Conservation (phyloP, 1,140 invertebrate genomes). For the Monomorium pharaonis region DNA sequence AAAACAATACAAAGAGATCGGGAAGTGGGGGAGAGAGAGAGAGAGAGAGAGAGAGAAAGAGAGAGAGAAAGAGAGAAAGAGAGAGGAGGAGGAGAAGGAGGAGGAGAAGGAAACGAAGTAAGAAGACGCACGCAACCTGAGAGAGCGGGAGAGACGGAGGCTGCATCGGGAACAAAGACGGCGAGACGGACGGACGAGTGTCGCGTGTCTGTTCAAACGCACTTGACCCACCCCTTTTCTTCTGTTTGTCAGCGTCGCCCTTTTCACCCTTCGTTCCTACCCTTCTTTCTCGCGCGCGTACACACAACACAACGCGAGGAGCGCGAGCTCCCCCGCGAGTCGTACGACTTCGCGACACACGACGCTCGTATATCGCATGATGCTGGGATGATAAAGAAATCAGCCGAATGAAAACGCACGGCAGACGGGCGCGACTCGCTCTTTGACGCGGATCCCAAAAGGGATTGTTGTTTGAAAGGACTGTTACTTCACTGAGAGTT, state of each 20-base stretch:
- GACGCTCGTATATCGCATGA: neutral
- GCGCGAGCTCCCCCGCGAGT: conserved; percentile 24
- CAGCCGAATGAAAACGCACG: conserved; percentile 17
- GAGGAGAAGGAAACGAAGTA: conserved; percentile 36
- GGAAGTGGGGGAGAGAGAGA: no score
- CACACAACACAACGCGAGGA: conserved; percentile 14
- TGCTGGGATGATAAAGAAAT: no score
- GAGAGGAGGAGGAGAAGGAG: no score
- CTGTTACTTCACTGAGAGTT: conserved; percentile 1
- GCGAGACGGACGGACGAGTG: conserved; percentile 66
- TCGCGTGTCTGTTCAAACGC: conserved; percentile 81
- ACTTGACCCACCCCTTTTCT: conserved; percentile 65
- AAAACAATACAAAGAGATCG: conserved; percentile 79
- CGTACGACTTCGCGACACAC: conserved; percentile 71
- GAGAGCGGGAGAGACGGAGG: neutral
- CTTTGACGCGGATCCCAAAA: conserved; percentile 30
- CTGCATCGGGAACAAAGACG: conserved; percentile 40
- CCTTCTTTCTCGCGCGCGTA: conserved; percentile 31
- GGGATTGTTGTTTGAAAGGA: conserved; percentile 21
- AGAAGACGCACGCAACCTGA: conserved; percentile 14
- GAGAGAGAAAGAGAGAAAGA: no score
- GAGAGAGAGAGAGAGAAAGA: no score
- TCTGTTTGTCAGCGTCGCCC: conserved; percentile 6
- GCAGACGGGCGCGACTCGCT: neutral
- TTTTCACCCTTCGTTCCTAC: neutral